Evolutionary conservation across 2,888 invertebrate genomes (phyloP), one percentile per base, ranked within the genome.

Genomic region (Mimumesa dahlbomi): DNA sequence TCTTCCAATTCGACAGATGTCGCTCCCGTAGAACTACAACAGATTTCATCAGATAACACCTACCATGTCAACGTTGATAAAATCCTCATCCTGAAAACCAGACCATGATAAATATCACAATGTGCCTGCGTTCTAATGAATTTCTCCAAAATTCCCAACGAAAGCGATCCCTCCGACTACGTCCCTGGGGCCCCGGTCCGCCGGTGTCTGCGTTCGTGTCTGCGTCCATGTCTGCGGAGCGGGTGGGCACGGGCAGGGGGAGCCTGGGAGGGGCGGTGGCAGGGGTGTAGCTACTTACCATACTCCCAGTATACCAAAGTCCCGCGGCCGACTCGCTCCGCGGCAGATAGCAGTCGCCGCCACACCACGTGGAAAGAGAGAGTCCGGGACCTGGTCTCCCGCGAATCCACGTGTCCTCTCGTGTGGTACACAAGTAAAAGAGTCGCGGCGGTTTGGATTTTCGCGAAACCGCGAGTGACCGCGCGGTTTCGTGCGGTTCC

Each of bases 231-330:
- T 14, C 43, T 36, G 56, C 31, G 62, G 73, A 69, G 67, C 56
- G 58, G 63, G 67, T 57, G 69, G 75, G 64, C 58, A 72, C 42
- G 63, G 36, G 46, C 36, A 69, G 63, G 77, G 75, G 74, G 63
- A 79, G 68, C 75, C 74, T 73, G 67, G 76, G 78, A 77, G 72
- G 74, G 78, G 71, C 58, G 84, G 82, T 79, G 83, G 84, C 86
- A 85, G 86, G 88, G 86, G 87, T 87, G 85, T 83, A 87, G 79
- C 89, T 88, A 89, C 88, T 88, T 88, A 87, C 86, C 88, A 88
- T 88, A 88, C 85, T 86, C 85, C 84, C 87, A 84, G 85, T 87
- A 86, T 84, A 85, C 85, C 84, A 83, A 85, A 85, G 83, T 86
- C 83, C 84, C 82, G 82, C 83, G 84, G 76, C 79, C 75, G 82